These are phyloP conservation scores for Pharmacophagus antenor DNA, from an alignment of 2,888 invertebrate genomes.

Conservation along the genomic window DNA sequence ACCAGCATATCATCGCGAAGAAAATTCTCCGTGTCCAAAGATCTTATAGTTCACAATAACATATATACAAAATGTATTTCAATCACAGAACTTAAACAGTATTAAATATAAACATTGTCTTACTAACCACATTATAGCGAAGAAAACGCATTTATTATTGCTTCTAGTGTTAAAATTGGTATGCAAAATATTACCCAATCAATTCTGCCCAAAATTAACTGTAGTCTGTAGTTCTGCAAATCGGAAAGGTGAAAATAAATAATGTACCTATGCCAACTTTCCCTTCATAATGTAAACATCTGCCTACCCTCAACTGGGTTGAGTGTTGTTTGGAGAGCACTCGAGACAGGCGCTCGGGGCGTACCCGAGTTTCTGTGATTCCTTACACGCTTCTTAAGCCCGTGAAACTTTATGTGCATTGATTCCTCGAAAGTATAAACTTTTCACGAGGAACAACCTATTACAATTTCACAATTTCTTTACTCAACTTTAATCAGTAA, in stretches of 20 bases:
- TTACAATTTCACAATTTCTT: too few relatives aligned
- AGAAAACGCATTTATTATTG: too few relatives aligned
- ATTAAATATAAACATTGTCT: not conserved
- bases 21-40: not conserved
- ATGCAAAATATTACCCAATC: too few relatives aligned
- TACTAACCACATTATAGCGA: not conserved
- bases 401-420: constrained; percentile 14
- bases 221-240: constrained; percentile 6
- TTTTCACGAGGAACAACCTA: not conserved
- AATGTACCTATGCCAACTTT: constrained; percentile 16
- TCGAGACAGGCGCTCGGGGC: constrained; percentile 1
- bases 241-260: constrained; percentile 17
- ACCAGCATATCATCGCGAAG: constrained; percentile 2
- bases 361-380: constrained; percentile 1
- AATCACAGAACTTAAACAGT: not conserved
- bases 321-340: constrained; percentile 24
- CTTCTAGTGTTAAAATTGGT: too few relatives aligned
- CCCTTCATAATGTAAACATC: constrained; percentile 20
- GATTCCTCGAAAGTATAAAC: constrained; percentile 1
- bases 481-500: too few relatives aligned
- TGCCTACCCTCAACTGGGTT: constrained; percentile 25
- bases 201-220: not conserved
- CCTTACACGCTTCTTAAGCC: constrained; percentile 15
- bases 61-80: not conserved
- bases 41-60: not conserved